phyloP scores from a whole-genome alignment of 2,113 vertebrate genomes.

The Rattus rattus region DNA sequence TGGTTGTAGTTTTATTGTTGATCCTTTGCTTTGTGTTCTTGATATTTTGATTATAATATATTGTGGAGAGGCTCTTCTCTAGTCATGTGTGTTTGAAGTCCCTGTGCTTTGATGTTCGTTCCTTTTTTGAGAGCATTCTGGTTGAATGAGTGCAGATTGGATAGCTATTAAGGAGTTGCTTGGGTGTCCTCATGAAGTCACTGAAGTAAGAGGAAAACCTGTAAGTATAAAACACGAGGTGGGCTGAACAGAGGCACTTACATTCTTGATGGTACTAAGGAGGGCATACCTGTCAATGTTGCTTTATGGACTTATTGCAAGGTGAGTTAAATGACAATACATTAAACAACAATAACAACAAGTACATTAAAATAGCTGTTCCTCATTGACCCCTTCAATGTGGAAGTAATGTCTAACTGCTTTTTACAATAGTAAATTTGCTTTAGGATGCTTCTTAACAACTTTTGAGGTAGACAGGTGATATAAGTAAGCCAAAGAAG shows the following conservation, averaged over 20 bases:
- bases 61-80: neutral
- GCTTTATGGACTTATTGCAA: neutral
- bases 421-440: neutral
- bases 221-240: neutral
- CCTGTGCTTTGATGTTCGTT: neutral
- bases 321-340: neutral
- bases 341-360: no score
- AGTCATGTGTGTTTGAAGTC: neutral
- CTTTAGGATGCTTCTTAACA: neutral
- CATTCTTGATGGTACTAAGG: neutral
- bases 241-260: neutral
- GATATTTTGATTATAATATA: neutral
- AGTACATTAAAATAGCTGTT: constrained; percentile 4
- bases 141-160: neutral
- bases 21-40: neutral
- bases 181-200: neutral
- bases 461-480: neutral
- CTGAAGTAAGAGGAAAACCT: neutral
- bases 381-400: neutral
- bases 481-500: neutral
- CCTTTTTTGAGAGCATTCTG: neutral
- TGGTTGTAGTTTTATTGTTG: neutral
- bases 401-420: neutral
- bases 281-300: neutral
- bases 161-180: neutral